Evolutionary conservation across 2,797 vertebrate species (phyloP).

Genomic region (Zenarchopterus dispar): DNA sequence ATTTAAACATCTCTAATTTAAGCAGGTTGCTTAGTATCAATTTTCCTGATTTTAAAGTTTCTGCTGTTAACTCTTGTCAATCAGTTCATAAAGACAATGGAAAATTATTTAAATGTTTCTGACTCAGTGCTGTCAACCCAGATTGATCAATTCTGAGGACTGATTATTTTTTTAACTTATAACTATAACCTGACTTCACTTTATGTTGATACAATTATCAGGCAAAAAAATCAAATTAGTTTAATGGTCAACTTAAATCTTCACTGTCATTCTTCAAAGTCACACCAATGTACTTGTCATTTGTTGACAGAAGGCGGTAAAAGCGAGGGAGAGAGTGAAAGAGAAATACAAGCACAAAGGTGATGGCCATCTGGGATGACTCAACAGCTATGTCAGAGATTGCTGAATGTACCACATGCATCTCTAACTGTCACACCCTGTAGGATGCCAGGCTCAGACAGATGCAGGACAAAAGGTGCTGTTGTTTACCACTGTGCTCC

Average conservation of each 20-base stretch:
- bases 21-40: constrained; percentile 21
- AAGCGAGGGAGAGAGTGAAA: constrained; percentile 15
- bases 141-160: background rate
- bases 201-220: too few relatives aligned
- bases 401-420: constrained; percentile 62
- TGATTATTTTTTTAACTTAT: too few relatives aligned
- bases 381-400: constrained; percentile 59
- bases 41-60: constrained; percentile 22
- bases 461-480: constrained; percentile 78
- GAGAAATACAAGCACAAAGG: constrained; percentile 30
- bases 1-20: constrained; percentile 36
- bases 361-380: constrained; percentile 67
- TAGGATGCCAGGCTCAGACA: constrained; percentile 72
- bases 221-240: constrained; percentile 1
- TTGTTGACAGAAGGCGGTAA: constrained; percentile 12
- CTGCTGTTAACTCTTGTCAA: background rate
- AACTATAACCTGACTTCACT: too few relatives aligned
- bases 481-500: constrained; percentile 75
- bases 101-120: too few relatives aligned
- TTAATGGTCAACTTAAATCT: constrained; percentile 6
- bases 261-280: constrained; percentile 42
- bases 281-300: constrained; percentile 29
- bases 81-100: background rate
- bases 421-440: constrained; percentile 70
- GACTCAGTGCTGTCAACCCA: background rate